Percentiles rank a stretch among this genome's conserved stretches.
Evolutionary conservation across 2,113 vertebrate genomes (phyloP).

Genomic region (Ancistrus triradiatus): DNA sequence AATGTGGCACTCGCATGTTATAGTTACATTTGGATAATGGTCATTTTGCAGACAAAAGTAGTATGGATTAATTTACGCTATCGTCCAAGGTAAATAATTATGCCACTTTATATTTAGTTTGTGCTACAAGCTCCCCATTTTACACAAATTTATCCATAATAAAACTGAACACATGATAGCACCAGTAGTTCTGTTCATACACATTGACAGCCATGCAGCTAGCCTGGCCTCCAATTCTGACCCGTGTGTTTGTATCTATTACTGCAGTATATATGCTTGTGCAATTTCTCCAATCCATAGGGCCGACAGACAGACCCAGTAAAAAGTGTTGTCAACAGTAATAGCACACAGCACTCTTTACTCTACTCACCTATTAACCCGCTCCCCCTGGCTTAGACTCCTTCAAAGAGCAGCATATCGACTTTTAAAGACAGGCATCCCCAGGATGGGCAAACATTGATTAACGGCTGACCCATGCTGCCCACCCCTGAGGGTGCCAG

Average conservation of each 20-base stretch:
- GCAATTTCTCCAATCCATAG: conserved; percentile 26
- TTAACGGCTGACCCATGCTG: conserved; percentile 65
- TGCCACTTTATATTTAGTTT: too few relatives aligned
- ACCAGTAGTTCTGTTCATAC: conserved; percentile 25
- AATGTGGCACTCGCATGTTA: too few relatives aligned
- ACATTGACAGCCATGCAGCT: conserved; percentile 24
- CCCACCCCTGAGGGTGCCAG: conserved; percentile 55
- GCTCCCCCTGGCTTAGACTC: conserved; percentile 44
- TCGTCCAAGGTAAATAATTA: too few relatives aligned
- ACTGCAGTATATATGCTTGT: not conserved
- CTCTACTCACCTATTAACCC: conserved; percentile 60
- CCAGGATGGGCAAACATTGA: conserved; percentile 79
- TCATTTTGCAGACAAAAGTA: too few relatives aligned
- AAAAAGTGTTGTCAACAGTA: conserved; percentile 49
- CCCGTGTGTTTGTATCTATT: conserved; percentile 10
- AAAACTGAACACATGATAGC: not conserved
- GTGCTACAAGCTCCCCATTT: too few relatives aligned
- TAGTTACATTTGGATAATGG: too few relatives aligned
- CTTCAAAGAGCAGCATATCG: conserved; percentile 64
- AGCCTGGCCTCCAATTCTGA: not conserved
- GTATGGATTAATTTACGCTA: too few relatives aligned
- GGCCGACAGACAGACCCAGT: conserved; percentile 36
- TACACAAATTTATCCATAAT: conserved; percentile 7
- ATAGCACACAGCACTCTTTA: conserved; percentile 35
- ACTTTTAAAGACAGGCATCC: conserved; percentile 74